Evolutionary conservation across 1,140 invertebrate species (phyloP), one percentile per base, ranked within the genome.

Genomic region (Nixonia krombeini): DNA sequence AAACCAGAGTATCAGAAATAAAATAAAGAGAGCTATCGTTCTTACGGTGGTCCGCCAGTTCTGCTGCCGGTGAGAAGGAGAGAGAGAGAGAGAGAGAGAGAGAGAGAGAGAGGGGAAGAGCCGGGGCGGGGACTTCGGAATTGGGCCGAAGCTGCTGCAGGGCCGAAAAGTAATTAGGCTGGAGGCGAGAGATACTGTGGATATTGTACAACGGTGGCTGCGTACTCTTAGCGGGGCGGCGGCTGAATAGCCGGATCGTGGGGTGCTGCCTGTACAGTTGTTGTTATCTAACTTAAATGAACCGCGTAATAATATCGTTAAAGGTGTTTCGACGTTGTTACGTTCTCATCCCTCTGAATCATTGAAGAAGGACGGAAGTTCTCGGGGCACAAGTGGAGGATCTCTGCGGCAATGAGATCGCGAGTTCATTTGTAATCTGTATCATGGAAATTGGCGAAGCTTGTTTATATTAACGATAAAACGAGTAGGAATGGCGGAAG

Each of bases 281-380:
- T 77, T 81, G 80, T 82, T 83, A 80, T 82, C 80, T 82, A 83
- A 83, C 81, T 83, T 83, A 83, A 83, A 83, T 81, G 79, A 83
- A 81, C 76, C 81, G 75, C 71, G 75, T 77, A 80, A 80, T 82
- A 79, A 82, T 81, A 81, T 79, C 73, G 75, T 83, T 82, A 77
- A 69, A 70, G 73, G 68, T 63, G 72, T 78, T 82, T 80, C 73
- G 68, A 63, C 71, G 65, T 52, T 55, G 49, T 52, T 53, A 57
- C 57, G 58, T 35, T 58, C 57, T 53, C 52, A 38, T 64, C 58
- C 45, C 38, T 52, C 17, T 23, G 41, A 35, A 66, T 69, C 71
- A 73, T 59, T 70, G 66, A 58, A 68, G 49, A 56, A 69, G 57
- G 49, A 58, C 7, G 7, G 33, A 13, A 35, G 7, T 44, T 13